Conservation (phyloP, 2,113 vertebrate species). For the Gallinago paraguaiae region DNA sequence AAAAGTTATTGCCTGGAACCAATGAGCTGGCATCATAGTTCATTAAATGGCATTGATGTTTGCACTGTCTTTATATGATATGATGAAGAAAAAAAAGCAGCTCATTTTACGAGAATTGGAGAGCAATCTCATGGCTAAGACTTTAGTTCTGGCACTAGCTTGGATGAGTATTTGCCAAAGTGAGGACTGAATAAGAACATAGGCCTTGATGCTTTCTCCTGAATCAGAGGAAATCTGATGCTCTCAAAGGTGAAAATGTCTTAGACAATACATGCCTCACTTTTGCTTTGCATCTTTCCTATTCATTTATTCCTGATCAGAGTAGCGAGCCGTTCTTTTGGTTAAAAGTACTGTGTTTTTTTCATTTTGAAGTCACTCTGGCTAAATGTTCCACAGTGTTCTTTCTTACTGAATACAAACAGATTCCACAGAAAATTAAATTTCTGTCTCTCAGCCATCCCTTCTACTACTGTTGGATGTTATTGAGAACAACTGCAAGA, state of each 20-base stretch:
- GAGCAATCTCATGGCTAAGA: background rate
- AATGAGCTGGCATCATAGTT: background rate
- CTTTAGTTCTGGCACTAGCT: background rate
- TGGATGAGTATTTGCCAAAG: background rate
- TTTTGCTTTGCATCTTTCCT: background rate
- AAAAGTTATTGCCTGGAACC: slow-evolving; percentile 47
- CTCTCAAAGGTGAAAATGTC: background rate
- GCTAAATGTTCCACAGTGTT: background rate
- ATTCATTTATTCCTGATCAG: background rate
- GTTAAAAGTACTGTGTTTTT: background rate
- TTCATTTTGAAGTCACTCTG: background rate
- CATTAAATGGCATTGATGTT: slow-evolving; percentile 35
- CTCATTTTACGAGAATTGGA: background rate
- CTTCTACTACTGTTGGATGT: background rate
- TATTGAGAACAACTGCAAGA: background rate
- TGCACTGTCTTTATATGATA: background rate
- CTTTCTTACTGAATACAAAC: background rate
- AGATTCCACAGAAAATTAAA: background rate
- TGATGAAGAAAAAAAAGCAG: background rate
- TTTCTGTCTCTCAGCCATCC: background rate
- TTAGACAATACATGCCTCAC: background rate
- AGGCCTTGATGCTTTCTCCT: background rate
- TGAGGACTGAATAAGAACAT: background rate
- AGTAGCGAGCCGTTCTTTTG: background rate
- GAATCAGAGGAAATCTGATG: background rate